These are phyloP conservation scores for Pocillopora damicornis DNA, from an alignment of 64 coral and sea anemone species.

Conservation along the genomic window DNA sequence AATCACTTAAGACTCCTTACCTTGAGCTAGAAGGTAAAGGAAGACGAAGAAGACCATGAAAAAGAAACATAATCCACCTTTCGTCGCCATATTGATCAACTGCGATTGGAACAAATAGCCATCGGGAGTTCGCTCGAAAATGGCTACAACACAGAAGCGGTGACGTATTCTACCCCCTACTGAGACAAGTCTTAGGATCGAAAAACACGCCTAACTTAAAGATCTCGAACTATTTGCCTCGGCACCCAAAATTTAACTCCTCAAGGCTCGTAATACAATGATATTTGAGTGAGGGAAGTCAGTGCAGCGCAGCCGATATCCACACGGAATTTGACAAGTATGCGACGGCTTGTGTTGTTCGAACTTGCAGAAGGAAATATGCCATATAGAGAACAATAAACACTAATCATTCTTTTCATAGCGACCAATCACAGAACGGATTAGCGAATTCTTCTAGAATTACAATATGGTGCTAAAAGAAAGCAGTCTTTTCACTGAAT, in stretches of 20 bases:
- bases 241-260: not conserved
- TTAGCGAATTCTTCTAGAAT: constrained; percentile 16
- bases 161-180: constrained; percentile 43
- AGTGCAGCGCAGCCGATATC: not conserved
- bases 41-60: not conserved
- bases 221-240: not conserved
- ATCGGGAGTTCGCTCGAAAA: constrained; percentile 11
- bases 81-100: constrained; percentile 34
- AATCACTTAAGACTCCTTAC: constrained; percentile 38
- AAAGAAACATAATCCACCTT: not conserved
- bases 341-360: not conserved
- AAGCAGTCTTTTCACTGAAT: not conserved
- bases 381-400: not conserved
- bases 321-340: constrained; percentile 27
- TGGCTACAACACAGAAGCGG: not conserved
- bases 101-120: not conserved
- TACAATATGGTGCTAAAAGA: not conserved
- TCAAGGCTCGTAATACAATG: not conserved
- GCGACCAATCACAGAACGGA: constrained; percentile 11
- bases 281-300: not conserved
- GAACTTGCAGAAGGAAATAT: constrained; percentile 19
- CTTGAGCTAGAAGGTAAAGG: constrained; percentile 16
- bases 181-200: not conserved
- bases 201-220: not conserved
- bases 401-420: constrained; percentile 19